Percentiles rank a stretch among this genome's conserved stretches.
Conservation (phyloP, 1,140 invertebrate genomes). For the Brachionus rubens region DNA sequence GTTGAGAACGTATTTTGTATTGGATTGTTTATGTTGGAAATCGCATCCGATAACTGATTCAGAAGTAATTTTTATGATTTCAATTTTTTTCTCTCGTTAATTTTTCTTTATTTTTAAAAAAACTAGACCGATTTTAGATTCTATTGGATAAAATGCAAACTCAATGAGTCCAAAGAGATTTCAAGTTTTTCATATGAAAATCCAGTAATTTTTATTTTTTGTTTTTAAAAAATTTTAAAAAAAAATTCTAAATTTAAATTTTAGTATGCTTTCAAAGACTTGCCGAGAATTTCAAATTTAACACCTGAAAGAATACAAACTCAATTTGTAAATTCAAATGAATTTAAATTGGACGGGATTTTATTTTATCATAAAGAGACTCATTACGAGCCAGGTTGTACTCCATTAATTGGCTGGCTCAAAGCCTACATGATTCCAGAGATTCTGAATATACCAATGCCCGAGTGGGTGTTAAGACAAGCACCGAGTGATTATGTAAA, state of each 20-base stretch:
- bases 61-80: not conserved
- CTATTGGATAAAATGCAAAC: slow-evolving; percentile 71
- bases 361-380: slow-evolving; percentile 61
- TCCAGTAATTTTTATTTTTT: slow-evolving; percentile 58
- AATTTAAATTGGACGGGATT: slow-evolving; percentile 57
- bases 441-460: slow-evolving; percentile 66
- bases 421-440: slow-evolving; percentile 81
- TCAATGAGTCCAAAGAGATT: slow-evolving; percentile 65
- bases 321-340: not conserved
- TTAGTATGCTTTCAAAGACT: slow-evolving; percentile 54
- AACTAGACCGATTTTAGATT: slow-evolving; percentile 72
- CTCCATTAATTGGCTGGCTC: slow-evolving; percentile 82
- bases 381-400: slow-evolving; percentile 72
- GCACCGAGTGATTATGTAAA: slow-evolving; percentile 26
- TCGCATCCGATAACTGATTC: slow-evolving; percentile 52
- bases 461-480: slow-evolving; percentile 50
- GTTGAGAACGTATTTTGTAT: slow-evolving; percentile 69
- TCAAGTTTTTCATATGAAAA: slow-evolving; percentile 58
- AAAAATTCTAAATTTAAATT: slow-evolving; percentile 16
- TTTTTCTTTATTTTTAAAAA: not conserved
- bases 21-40: slow-evolving; percentile 81
- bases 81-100: not conserved
- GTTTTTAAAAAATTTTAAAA: not conserved
- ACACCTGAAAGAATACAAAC: slow-evolving; percentile 47
- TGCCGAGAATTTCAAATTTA: slow-evolving; percentile 52